Evolutionary conservation across 2,113 vertebrate species (phyloP).

Genomic region (Neolamprologus caudopunctatus): DNA sequence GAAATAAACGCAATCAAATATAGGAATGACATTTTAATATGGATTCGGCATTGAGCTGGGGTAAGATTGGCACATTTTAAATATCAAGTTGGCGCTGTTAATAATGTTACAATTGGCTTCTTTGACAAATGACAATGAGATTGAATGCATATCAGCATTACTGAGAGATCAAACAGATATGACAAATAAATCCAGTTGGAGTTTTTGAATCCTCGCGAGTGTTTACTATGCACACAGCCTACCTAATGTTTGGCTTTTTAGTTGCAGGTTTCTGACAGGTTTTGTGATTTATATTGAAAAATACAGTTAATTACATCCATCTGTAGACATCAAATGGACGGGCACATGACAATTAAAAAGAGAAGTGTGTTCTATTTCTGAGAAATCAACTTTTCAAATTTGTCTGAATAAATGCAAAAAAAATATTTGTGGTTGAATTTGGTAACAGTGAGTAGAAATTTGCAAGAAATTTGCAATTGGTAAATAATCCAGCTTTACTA

Average conservation of each 20-base stretch:
- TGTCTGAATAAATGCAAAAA: neutral
- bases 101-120: slow-evolving; percentile 57
- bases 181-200: slow-evolving; percentile 54
- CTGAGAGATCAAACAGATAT: slow-evolving; percentile 62
- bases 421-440: neutral
- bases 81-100: slow-evolving; percentile 66
- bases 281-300: slow-evolving; percentile 1
- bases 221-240: slow-evolving; percentile 17
- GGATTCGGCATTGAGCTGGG: slow-evolving; percentile 37
- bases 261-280: slow-evolving; percentile 18
- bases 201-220: slow-evolving; percentile 31
- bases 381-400: neutral
- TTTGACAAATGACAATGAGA: slow-evolving; percentile 66
- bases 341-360: slow-evolving; percentile 14
- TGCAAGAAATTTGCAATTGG: neutral
- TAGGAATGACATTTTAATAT: slow-evolving; percentile 73
- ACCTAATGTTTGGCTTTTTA: slow-evolving; percentile 3
- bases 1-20: slow-evolving; percentile 68
- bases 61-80: slow-evolving; percentile 75
- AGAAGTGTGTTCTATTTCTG: neutral
- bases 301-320: slow-evolving; percentile 12
- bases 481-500: neutral
- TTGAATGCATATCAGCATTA: slow-evolving; percentile 57
- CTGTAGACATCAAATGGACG: neutral
- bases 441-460: neutral